phyloP scores from a whole-genome alignment of 2,888 invertebrate genomes.

The Lysandra bellargus region DNA sequence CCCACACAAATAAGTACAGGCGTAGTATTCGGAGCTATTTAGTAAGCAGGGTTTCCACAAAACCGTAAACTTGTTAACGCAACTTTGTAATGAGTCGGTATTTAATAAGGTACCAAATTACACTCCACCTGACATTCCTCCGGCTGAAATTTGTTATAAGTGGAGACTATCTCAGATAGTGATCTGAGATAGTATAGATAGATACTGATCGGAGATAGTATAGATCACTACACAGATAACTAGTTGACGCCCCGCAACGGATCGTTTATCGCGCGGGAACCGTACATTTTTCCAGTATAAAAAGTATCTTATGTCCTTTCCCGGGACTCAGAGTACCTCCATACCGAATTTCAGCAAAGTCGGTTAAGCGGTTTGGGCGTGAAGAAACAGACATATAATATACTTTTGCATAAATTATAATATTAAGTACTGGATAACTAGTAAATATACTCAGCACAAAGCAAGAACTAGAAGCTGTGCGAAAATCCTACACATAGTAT shows the following conservation, averaged over 20 bases:
- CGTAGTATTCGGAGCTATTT: not conserved
- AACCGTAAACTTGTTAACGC: not conserved
- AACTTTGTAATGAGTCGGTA: not conserved
- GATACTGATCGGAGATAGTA: not conserved
- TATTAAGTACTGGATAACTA: too few relatives aligned
- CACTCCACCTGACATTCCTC: not conserved
- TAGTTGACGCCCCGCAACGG: not conserved
- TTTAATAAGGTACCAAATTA: slow-evolving; percentile 4
- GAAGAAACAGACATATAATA: too few relatives aligned
- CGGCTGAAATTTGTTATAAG: not conserved
- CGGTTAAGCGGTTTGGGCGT: too few relatives aligned
- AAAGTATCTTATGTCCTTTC: too few relatives aligned
- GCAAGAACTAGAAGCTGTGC: not conserved
- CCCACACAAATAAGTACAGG: not conserved
- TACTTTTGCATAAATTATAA: too few relatives aligned
- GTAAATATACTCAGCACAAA: not conserved
- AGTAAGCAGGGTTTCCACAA: not conserved
- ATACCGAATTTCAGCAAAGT: too few relatives aligned
- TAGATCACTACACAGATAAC: not conserved
- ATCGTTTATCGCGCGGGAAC: too few relatives aligned
- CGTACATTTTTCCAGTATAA: too few relatives aligned
- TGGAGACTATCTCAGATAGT: not conserved
- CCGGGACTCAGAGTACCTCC: too few relatives aligned
- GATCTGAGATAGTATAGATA: not conserved
- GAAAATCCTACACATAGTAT: too few relatives aligned